phyloP scores from a whole-genome alignment of 2,888 invertebrate species.

The Acronicta aceris region DNA sequence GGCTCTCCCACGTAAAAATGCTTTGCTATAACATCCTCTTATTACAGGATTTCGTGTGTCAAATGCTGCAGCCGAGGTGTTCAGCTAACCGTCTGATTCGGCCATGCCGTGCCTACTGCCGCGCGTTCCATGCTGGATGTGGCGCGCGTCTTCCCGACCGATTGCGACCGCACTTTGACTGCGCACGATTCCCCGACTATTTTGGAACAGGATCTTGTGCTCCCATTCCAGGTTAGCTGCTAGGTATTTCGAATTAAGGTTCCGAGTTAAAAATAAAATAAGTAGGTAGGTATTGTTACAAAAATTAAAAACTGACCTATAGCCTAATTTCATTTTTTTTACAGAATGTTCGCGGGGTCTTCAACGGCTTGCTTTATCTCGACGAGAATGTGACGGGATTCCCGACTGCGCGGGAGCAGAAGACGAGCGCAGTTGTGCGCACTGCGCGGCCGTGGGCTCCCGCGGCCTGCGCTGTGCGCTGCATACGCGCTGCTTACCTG shows the following conservation, averaged over 20 bases:
- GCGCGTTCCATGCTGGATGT: slow-evolving; percentile 95
- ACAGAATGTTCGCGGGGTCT: slow-evolving; percentile 93
- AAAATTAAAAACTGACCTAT: no score
- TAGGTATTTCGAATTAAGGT: background rate
- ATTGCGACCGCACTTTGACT: slow-evolving; percentile 93
- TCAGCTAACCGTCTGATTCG: slow-evolving; percentile 89
- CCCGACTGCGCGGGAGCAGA: slow-evolving; percentile 95
- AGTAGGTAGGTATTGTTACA: no score
- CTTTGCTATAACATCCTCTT: background rate
- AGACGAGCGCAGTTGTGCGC: slow-evolving; percentile 94
- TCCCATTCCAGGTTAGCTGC: slow-evolving; percentile 92
- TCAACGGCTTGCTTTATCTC: slow-evolving; percentile 92
- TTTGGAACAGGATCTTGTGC: slow-evolving; percentile 93
- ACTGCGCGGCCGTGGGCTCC: slow-evolving; percentile 91
- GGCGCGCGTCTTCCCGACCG: slow-evolving; percentile 92
- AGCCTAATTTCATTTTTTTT: background rate
- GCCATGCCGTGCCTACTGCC: slow-evolving; percentile 95
- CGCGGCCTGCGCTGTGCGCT: slow-evolving; percentile 93
- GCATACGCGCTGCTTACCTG: slow-evolving; percentile 92
- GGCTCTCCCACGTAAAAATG: no score
- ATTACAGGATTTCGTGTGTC: slow-evolving; percentile 94
- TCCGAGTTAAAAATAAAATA: no score
- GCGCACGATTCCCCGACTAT: slow-evolving; percentile 94
- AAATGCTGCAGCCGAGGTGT: slow-evolving; percentile 95
- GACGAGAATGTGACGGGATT: slow-evolving; percentile 95